These are phyloP conservation scores for Drosophila ananassae DNA, from an alignment of 1,140 invertebrate genomes.

Conservation along the genomic window DNA sequence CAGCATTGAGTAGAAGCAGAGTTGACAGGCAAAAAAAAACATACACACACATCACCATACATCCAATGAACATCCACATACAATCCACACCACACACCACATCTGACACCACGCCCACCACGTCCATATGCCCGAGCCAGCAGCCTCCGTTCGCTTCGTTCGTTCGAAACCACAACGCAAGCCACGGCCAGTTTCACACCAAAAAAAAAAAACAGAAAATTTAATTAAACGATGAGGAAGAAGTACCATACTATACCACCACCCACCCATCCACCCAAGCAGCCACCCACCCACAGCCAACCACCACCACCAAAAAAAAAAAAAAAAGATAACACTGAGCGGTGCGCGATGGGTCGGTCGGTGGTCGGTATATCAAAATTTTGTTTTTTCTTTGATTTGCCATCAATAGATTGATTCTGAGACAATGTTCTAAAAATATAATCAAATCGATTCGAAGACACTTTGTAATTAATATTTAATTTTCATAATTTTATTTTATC, in stretches of 20 bases:
- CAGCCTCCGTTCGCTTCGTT: conserved; percentile 78
- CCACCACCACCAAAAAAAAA: conserved; percentile 29
- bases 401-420: neutral
- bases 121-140: conserved; percentile 67
- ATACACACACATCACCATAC: conserved; percentile 31
- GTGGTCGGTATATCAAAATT: conserved; percentile 10
- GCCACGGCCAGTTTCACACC: conserved; percentile 79
- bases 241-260: conserved; percentile 6
- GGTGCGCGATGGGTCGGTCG: conserved; percentile 43
- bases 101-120: conserved; percentile 52
- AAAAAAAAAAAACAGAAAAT: conserved; percentile 51
- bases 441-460: no score
- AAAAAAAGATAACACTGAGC: conserved; percentile 11
- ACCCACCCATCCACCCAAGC: conserved; percentile 33
- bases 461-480: no score
- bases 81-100: conserved; percentile 51
- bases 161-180: conserved; percentile 74
- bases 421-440: neutral
- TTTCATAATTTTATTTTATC: neutral
- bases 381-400: conserved; percentile 44
- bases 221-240: conserved; percentile 6
- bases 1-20: conserved; percentile 54
- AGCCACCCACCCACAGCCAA: conserved; percentile 33
- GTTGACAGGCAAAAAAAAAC: conserved; percentile 53
- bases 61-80: conserved; percentile 52